phyloP scores from a whole-genome alignment of 2,888 invertebrate genomes.

The Eupithecia subumbrata region DNA sequence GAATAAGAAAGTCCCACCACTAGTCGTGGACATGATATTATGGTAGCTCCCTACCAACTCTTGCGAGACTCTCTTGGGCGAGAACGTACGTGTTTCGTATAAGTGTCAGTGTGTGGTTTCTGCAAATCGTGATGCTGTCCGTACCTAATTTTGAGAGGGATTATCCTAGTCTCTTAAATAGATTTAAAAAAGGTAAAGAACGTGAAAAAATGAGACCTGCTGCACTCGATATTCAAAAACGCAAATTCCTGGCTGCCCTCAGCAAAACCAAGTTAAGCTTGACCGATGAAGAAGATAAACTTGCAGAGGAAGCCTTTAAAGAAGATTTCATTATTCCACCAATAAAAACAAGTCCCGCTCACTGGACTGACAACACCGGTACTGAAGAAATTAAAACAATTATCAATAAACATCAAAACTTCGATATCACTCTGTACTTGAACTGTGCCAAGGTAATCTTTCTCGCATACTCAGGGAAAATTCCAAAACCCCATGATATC shows the following conservation, averaged over 20 bases:
- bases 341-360: not conserved
- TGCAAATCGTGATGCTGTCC: not conserved
- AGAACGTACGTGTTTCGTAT: not conserved
- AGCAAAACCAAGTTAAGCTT: slow-evolving; percentile 13
- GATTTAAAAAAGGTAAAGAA: not conserved
- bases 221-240: slow-evolving; percentile 19
- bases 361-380: slow-evolving; percentile 15
- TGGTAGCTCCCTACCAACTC: too few species aligned
- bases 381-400: not conserved
- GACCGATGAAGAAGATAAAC: slow-evolving; percentile 4
- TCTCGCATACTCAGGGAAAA: slow-evolving; percentile 28
- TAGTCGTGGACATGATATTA: too few species aligned
- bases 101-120: not conserved
- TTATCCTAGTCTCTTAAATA: not conserved
- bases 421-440: slow-evolving; percentile 23
- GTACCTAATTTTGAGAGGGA: not conserved
- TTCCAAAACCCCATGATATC: not conserved
- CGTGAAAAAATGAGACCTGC: not conserved
- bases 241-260: slow-evolving; percentile 18
- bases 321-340: not conserved
- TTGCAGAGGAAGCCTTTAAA: slow-evolving; percentile 3
- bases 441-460: slow-evolving; percentile 31
- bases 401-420: slow-evolving; percentile 16
- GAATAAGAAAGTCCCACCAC: not conserved
- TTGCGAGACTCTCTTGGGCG: not conserved